These are phyloP conservation scores for Lerema accius DNA, from an alignment of 1,140 invertebrate species.

Conservation along the genomic window DNA sequence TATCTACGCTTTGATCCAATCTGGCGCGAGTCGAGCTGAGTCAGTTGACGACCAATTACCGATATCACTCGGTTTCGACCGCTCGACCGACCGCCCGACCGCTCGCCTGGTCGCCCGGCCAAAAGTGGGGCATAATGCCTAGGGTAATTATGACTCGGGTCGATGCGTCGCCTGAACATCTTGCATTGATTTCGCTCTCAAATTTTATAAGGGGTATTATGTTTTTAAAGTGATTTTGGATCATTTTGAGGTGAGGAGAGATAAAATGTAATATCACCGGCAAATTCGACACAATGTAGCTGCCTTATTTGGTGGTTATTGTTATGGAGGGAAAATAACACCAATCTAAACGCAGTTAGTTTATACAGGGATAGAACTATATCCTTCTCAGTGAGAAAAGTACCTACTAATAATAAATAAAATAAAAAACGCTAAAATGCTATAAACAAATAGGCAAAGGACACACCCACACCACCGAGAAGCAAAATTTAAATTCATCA, in stretches of 20 bases:
- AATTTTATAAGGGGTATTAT: slow-evolving; percentile 54
- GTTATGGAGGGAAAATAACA: too few relatives aligned
- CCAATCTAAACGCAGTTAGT: too few relatives aligned
- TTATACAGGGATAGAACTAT: too few relatives aligned
- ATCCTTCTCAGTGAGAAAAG: too few relatives aligned
- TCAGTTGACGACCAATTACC: slow-evolving; percentile 78
- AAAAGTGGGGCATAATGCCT: slow-evolving; percentile 80
- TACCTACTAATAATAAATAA: too few relatives aligned
- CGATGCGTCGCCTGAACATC: slow-evolving; percentile 42
- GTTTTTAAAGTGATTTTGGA: slow-evolving; percentile 54
- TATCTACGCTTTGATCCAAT: slow-evolving; percentile 76
- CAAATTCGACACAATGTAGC: neutral
- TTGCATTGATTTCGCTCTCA: slow-evolving; percentile 54
- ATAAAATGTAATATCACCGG: neutral
- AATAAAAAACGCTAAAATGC: too few relatives aligned
- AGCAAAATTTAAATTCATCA: too few relatives aligned
- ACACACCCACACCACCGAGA: too few relatives aligned
- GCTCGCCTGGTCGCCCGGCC: slow-evolving; percentile 33
- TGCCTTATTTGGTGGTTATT: too few relatives aligned
- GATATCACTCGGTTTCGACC: slow-evolving; percentile 76
- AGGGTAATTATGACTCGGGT: slow-evolving; percentile 77
- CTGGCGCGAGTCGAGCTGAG: slow-evolving; percentile 53
- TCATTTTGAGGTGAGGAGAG: neutral
- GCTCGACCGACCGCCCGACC: too few relatives aligned
- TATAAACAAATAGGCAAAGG: too few relatives aligned